Evolutionary conservation across 2,888 invertebrate genomes (phyloP).

Genomic region (Tenthredo notha): DNA sequence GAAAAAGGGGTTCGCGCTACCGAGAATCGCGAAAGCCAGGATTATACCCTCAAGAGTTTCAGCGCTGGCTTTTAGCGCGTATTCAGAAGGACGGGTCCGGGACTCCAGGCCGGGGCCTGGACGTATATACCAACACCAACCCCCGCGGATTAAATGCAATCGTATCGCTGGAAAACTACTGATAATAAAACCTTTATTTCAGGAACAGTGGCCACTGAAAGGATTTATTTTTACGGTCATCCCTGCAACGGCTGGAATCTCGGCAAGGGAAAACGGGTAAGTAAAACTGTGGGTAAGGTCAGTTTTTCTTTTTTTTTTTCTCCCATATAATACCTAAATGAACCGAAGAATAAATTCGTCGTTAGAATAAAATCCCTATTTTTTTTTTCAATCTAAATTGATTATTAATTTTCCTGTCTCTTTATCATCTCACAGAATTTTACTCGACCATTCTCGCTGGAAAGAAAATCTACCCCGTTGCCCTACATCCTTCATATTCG

Average conservation of each 20-base stretch:
- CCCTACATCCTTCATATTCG: too few relatives aligned
- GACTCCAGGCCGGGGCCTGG: constrained; percentile 8
- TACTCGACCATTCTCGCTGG: background rate
- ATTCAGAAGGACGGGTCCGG: constrained; percentile 62
- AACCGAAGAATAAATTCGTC: background rate
- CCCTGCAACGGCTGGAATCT: background rate
- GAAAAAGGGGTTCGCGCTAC: constrained; percentile 57
- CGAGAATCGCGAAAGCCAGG: constrained; percentile 69
- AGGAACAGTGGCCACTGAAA: constrained; percentile 30
- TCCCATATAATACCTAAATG: too few relatives aligned
- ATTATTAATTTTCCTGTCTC: background rate
- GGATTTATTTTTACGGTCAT: constrained; percentile 49
- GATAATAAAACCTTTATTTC: constrained; percentile 47
- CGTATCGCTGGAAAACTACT: constrained; percentile 50
- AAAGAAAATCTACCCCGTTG: too few relatives aligned
- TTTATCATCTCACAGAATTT: background rate
- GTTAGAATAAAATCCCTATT: background rate
- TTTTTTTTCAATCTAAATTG: background rate
- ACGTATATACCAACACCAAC: constrained; percentile 21
- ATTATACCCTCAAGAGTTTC: constrained; percentile 75
- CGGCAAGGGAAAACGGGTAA: background rate
- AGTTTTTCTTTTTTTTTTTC: background rate
- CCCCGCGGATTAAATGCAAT: constrained; percentile 43
- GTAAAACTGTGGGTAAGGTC: background rate
- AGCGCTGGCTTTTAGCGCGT: constrained; percentile 72